Conservation (phyloP, 2,113 vertebrate genomes). For the Paralichthys olivaceus region DNA sequence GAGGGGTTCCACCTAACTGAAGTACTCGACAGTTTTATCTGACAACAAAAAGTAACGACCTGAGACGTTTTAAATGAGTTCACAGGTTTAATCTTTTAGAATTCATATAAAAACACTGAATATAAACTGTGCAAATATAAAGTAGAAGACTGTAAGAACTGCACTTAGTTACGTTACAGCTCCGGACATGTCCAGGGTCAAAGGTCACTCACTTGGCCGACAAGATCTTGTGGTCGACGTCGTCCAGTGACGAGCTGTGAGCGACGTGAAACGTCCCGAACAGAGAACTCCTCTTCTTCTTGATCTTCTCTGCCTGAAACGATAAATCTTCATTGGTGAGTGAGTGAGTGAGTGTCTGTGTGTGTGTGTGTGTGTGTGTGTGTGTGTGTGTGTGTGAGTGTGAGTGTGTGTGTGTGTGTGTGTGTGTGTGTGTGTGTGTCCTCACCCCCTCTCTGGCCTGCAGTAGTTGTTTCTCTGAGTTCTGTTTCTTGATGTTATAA, state of each 20-base stretch:
- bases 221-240: conserved; percentile 96
- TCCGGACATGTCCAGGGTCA: background rate
- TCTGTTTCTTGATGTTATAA: conserved; percentile 96
- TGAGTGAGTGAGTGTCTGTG: background rate
- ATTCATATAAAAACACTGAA: too few species aligned
- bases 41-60: too few species aligned
- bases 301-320: conserved; percentile 92
- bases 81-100: background rate
- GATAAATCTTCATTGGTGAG: background rate
- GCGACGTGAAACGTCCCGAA: conserved; percentile 96
- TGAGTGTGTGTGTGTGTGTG: background rate
- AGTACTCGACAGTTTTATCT: too few species aligned
- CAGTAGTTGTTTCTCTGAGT: conserved; percentile 91
- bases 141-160: too few species aligned
- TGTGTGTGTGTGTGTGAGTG: background rate
- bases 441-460: conserved; percentile 95
- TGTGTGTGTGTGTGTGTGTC: background rate
- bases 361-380: background rate
- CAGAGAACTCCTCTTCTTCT: conserved; percentile 94
- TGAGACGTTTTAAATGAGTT: too few species aligned
- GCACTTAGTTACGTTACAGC: too few species aligned
- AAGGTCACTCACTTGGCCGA: conserved; percentile 91
- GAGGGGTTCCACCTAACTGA: background rate
- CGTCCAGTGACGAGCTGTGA: conserved; percentile 95
- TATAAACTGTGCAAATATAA: too few species aligned